phyloP scores from a whole-genome alignment of 1,140 invertebrate species.

The Copidosoma floridanum region DNA sequence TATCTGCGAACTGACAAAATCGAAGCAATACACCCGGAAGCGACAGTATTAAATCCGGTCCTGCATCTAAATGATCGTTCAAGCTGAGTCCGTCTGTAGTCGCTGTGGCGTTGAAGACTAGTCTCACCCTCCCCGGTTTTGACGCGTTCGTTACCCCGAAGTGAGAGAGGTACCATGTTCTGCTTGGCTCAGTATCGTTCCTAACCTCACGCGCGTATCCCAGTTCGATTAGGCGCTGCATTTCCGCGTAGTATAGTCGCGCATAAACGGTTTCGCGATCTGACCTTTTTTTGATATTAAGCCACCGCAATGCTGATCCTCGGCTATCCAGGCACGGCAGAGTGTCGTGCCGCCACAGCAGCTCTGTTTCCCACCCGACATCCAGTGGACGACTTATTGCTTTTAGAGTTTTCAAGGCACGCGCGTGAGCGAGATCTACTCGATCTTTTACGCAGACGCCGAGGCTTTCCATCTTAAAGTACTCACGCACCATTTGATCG shows the following conservation, averaged over 20 bases:
- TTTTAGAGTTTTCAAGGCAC: no score
- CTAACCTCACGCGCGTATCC: background rate
- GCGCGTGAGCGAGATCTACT: no score
- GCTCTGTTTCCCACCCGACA: no score
- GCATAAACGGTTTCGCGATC: background rate
- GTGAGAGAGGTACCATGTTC: conserved; percentile 15
- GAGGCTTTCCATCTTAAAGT: no score
- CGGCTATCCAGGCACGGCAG: no score
- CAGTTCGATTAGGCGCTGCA: background rate
- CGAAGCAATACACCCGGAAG: conserved; percentile 3
- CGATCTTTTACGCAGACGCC: no score
- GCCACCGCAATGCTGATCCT: no score
- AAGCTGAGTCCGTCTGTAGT: conserved; percentile 14
- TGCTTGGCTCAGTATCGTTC: background rate
- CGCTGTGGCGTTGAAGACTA: conserved; percentile 25
- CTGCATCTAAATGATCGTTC: conserved; percentile 18
- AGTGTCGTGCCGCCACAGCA: no score
- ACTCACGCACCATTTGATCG: no score
- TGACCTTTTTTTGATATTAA: no score
- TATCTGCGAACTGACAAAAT: background rate
- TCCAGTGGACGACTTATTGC: no score
- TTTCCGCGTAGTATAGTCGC: background rate
- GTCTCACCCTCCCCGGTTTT: conserved; percentile 11
- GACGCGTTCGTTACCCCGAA: conserved; percentile 9
- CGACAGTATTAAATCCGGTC: conserved; percentile 16